Evolutionary conservation across 1,140 invertebrate species (phyloP).

Genomic region (Cyphomyrmex costatus): DNA sequence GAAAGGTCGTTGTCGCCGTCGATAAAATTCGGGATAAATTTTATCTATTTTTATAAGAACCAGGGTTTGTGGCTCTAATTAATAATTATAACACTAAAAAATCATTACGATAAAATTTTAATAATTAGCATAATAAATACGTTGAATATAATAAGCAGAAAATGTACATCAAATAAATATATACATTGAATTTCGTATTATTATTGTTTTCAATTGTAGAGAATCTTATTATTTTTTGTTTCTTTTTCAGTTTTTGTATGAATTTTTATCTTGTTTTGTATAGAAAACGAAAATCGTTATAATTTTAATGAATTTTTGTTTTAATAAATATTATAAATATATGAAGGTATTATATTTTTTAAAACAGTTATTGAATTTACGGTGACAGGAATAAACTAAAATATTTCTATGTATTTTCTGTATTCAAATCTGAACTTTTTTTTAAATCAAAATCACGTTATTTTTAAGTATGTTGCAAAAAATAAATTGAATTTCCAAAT

Average conservation of each 20-base stretch:
- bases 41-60: background rate
- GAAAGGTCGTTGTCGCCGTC: background rate
- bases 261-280: background rate
- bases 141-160: background rate
- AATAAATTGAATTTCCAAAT: background rate
- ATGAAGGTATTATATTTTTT: background rate
- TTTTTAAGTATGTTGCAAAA: background rate
- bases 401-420: background rate
- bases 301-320: conserved; percentile 11
- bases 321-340: conserved; percentile 1
- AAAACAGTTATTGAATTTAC: background rate
- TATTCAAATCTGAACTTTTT: background rate
- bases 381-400: background rate
- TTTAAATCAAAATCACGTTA: background rate
- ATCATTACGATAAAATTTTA: background rate
- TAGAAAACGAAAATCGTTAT: background rate
- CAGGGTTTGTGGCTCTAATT: background rate
- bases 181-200: background rate
- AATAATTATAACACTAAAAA: background rate
- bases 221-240: no score
- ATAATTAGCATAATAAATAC: background rate
- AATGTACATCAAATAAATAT: background rate
- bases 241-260: no score
- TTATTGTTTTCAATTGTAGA: no score
- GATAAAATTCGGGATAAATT: background rate